Percentiles rank a stretch among this genome's conserved stretches.
Conservation (phyloP, 1,140 invertebrate species). For the Cydia fagiglandana region DNA sequence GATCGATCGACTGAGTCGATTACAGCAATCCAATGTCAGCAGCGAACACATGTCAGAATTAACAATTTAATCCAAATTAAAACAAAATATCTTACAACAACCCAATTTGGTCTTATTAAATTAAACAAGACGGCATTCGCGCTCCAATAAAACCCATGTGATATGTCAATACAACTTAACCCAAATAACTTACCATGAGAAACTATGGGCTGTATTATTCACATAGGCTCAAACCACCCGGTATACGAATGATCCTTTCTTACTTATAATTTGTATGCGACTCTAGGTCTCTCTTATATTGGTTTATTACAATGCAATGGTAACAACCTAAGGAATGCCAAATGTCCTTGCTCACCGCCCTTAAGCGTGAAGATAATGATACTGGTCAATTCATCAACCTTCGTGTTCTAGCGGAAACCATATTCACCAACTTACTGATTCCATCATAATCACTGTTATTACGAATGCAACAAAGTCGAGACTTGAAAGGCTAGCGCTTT, state of each 20-base stretch:
- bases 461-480: conserved; percentile 13
- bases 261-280: not conserved
- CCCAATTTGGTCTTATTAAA: conserved; percentile 7
- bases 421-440: not conserved
- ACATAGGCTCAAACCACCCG: not conserved
- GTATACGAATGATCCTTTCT: not conserved
- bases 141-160: conserved; percentile 23
- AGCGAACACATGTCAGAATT: not conserved
- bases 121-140: conserved; percentile 9
- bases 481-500: not conserved
- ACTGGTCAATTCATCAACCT: conserved; percentile 31
- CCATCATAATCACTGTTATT: not conserved
- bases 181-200: conserved; percentile 27
- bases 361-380: conserved; percentile 29
- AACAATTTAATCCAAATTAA: not conserved
- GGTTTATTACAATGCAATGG: not conserved
- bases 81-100: conserved; percentile 2
- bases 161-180: conserved; percentile 30
- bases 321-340: conserved; percentile 12
- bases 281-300: not conserved
- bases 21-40: not conserved
- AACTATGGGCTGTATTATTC: not conserved
- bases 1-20: no score
- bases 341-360: conserved; percentile 20
- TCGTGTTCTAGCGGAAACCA: conserved; percentile 27